Evolutionary conservation across 2,113 vertebrate species (phyloP).

Genomic region (Ictalurus furcatus): DNA sequence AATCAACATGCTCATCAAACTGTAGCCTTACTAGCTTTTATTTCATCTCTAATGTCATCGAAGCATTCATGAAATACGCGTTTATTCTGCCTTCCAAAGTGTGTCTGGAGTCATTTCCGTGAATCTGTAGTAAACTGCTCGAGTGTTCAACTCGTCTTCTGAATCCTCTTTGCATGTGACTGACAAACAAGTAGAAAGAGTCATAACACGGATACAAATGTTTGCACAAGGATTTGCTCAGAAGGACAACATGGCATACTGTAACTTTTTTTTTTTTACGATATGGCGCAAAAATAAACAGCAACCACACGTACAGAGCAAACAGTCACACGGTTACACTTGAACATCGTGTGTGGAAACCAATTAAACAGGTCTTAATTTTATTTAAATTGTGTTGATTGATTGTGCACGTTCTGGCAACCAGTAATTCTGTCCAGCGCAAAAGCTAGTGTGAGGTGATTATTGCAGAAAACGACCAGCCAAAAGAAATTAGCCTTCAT

Average conservation of each 20-base stretch:
- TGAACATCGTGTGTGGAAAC: background rate
- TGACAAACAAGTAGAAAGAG: background rate
- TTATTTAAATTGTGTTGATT: background rate
- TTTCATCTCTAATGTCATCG: background rate
- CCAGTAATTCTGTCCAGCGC: background rate
- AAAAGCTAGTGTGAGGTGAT: background rate
- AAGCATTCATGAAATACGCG: background rate
- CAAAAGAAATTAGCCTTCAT: background rate
- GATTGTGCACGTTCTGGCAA: background rate
- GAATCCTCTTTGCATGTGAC: background rate
- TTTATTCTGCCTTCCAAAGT: background rate
- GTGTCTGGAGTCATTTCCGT: background rate
- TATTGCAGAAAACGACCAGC: background rate
- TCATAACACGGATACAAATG: constrained; percentile 14
- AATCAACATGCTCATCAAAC: constrained; percentile 2
- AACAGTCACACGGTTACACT: background rate
- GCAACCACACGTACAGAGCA: background rate
- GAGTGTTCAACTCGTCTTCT: background rate
- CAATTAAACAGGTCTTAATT: background rate
- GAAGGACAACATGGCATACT: background rate
- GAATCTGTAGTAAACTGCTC: background rate
- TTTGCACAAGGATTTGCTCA: constrained; percentile 7
- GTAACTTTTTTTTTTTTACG: background rate
- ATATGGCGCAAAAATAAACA: background rate
- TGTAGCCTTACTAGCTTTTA: background rate